These are phyloP conservation scores for Leucophora obtusa DNA, from an alignment of 2,888 invertebrate species.

Conservation along the genomic window DNA sequence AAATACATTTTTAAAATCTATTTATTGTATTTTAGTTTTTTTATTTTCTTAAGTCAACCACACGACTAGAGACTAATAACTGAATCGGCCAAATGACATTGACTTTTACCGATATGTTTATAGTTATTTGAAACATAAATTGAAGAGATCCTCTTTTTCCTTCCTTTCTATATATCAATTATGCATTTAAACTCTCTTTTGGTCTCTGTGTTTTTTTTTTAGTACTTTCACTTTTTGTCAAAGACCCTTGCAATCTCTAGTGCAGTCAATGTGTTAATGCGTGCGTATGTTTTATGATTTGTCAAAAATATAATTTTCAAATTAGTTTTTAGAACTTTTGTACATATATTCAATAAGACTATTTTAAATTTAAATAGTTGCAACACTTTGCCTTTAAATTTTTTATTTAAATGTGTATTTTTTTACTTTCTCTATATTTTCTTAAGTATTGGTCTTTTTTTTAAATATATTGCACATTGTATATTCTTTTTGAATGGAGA, in stretches of 20 bases:
- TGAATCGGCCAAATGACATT: slow-evolving; percentile 7
- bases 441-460: background rate
- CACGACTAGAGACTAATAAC: background rate
- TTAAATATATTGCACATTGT: background rate
- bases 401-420: background rate
- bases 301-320: background rate
- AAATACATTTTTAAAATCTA: background rate
- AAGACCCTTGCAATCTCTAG: background rate
- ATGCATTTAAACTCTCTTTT: background rate
- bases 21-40: slow-evolving; percentile 3
- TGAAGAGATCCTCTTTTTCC: slow-evolving; percentile 19
- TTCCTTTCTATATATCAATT: slow-evolving; percentile 3
- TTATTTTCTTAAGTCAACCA: background rate
- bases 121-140: slow-evolving; percentile 13
- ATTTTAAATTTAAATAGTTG: background rate
- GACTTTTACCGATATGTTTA: slow-evolving; percentile 32
- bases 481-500: slow-evolving; percentile 18
- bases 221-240: slow-evolving; percentile 51
- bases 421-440: slow-evolving; percentile 35
- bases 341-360: background rate
- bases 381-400: background rate
- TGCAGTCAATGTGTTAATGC: background rate
- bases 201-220: slow-evolving; percentile 14
- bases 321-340: background rate
- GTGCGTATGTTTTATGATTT: background rate